phyloP scores from a whole-genome alignment of 2,113 vertebrate genomes.

The human region GRCh38 chr3:135782001-135782500 shows the following conservation, averaged over 20 bases:
- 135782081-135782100: neutral
- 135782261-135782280: neutral
- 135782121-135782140: neutral
- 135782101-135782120: neutral
- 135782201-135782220: neutral
- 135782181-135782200: neutral
- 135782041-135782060: neutral
- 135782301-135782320: slow-evolving; percentile 35
- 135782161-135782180: neutral
- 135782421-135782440: neutral
- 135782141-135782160: no score
- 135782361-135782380: neutral
- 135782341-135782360: neutral
- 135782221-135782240: neutral
- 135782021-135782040: neutral
- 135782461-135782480: neutral
- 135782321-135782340: neutral
- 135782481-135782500: neutral
- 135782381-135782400: neutral
- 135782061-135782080: neutral
- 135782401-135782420: neutral
- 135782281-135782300: neutral
- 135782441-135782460: neutral
- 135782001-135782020: neutral
- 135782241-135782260: neutral